Evolutionary conservation across 2,113 vertebrate genomes (phyloP), one percentile per base, ranked within the genome.

Genomic region (Hypocryptadius cinnamomeus): DNA sequence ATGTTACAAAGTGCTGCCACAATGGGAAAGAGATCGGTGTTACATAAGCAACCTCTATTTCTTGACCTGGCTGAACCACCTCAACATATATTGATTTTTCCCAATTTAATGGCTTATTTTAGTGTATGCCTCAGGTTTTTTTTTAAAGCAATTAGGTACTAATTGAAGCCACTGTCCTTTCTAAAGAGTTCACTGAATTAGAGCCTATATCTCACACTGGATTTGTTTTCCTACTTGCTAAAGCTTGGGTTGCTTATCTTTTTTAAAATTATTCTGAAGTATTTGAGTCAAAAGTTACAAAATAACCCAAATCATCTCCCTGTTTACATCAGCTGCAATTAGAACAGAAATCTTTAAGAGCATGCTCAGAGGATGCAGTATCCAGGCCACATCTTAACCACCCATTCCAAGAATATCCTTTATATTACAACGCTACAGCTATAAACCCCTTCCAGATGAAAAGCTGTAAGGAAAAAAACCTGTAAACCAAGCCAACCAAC

Each of bases 1-100:
- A 45, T 1, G 13, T 71, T 74, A 73, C 31, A 48, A 60, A 74
- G 60, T 48, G 51, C 79, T 56, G 60, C 40, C 91, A 89, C 90
- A 88, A 83, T 61, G 85, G 60, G 64, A 77, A 80, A 90, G 64
- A 90, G 76, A 93, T 90, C 90, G 69, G 19, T 0, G 0, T 95
- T 96, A 94, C 30, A 93, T 94, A 96, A 95, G 90, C 76, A 96
- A 90, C 82, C 91, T 94, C 87, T 78, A 50, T 80, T 96, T 84
- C 95, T 95, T 94, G 91, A 96, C 87, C 89, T 93, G 91, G 92
- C 91, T 92, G 65, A 91, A 83, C 42, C 92, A 91, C 64, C 64
- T 91, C 87, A 87, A 90, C 72, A 64, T 85, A 51, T 83, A 96
- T 94, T 89, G 91, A 95, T 95, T 91, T 90, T 83, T 74, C 82